Percentiles rank a stretch among this genome's conserved stretches.
Evolutionary conservation across 2,797 vertebrate genomes (phyloP).

Genomic region (Pseudopleuronectes americanus): DNA sequence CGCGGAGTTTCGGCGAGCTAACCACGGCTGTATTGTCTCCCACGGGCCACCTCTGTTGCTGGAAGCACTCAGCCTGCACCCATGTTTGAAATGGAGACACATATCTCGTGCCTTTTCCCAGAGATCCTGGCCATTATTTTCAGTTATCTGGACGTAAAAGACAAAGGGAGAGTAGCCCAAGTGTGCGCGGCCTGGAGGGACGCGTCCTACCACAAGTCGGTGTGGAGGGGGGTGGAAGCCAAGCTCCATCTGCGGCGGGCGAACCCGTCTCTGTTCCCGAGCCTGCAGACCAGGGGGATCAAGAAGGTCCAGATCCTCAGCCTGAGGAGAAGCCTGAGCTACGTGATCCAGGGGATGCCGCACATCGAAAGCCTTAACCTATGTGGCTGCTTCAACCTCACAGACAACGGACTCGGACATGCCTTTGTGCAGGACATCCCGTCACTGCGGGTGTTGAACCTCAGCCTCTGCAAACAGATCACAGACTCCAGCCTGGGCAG

Average conservation of each 20-base stretch:
- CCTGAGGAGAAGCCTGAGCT: slow-evolving; percentile 95
- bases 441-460: slow-evolving; percentile 93
- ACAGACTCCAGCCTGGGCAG: slow-evolving; percentile 97
- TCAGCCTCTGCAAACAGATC: slow-evolving; percentile 98
- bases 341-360: slow-evolving; percentile 98
- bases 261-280: slow-evolving; percentile 98
- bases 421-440: slow-evolving; percentile 98
- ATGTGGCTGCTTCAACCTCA: slow-evolving; percentile 98
- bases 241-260: slow-evolving; percentile 97
- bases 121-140: slow-evolving; percentile 98
- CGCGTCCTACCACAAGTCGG: slow-evolving; percentile 97
- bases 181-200: slow-evolving; percentile 97
- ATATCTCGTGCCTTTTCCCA: slow-evolving; percentile 96
- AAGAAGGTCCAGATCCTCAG: slow-evolving; percentile 97
- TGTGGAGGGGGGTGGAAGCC: slow-evolving; percentile 98
- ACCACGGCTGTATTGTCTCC: slow-evolving; percentile 42
- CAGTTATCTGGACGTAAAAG: slow-evolving; percentile 95
- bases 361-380: slow-evolving; percentile 98
- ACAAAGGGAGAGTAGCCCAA: slow-evolving; percentile 96
- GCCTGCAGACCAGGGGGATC: slow-evolving; percentile 95
- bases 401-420: slow-evolving; percentile 97
- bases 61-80: slow-evolving; percentile 22
- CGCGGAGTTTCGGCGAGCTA: slow-evolving; percentile 58
- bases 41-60: slow-evolving; percentile 16
- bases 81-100: slow-evolving; percentile 92